phyloP scores from a whole-genome alignment of 2,113 vertebrate genomes.

The Orycteropus afer region DNA sequence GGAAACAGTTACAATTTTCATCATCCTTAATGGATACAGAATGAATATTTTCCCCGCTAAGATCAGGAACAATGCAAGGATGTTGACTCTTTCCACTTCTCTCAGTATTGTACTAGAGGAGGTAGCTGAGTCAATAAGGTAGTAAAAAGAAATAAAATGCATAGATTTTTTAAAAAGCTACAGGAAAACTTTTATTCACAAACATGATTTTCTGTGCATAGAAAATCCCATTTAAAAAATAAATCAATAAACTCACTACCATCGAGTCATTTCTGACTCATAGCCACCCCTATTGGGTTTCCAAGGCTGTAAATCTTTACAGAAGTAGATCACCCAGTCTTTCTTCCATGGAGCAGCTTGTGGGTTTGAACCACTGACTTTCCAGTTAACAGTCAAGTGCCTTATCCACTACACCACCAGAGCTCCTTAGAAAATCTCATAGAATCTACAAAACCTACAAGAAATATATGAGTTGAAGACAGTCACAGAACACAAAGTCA shows the following conservation, averaged over 20 bases:
- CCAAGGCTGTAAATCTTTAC: no score
- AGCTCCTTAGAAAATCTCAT: no score
- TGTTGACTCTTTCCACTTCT: not conserved
- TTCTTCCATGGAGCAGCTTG: no score
- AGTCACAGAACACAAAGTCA: not conserved
- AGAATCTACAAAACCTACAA: not conserved
- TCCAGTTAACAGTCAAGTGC: no score
- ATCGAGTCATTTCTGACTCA: no score
- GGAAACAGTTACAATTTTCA: not conserved
- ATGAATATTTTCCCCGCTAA: not conserved
- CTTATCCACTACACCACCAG: no score
- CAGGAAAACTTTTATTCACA: not conserved
- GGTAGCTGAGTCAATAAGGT: not conserved
- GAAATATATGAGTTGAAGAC: not conserved
- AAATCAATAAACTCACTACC: no score
- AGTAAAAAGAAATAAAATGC: not conserved
- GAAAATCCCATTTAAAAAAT: not conserved
- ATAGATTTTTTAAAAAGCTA: not conserved
- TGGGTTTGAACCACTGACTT: no score
- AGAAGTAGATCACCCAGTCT: no score
- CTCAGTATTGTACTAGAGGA: not conserved
- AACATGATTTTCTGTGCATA: not conserved
- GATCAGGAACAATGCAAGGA: no score
- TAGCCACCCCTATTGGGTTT: no score
- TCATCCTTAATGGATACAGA: not conserved